Evolutionary conservation across 2,113 vertebrate genomes (phyloP).

Genomic region (Paedocypris sp.): DNA sequence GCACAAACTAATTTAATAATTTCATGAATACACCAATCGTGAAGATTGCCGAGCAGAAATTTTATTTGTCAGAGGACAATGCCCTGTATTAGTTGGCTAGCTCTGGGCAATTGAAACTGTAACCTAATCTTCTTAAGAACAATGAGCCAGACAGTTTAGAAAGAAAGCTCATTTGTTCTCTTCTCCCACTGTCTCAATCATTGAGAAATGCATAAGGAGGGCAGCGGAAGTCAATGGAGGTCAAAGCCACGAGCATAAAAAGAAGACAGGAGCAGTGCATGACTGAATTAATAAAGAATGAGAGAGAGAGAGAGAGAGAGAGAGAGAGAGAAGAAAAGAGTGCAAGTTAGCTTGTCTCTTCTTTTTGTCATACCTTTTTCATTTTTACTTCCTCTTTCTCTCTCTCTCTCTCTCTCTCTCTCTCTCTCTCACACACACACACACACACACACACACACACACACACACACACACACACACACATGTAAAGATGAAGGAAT

Average conservation of each 20-base stretch:
- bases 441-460: too few species aligned
- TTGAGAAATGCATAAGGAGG: constrained; percentile 15
- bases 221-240: constrained; percentile 6
- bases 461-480: too few species aligned
- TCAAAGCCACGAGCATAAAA: constrained; percentile 22
- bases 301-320: constrained; percentile 9
- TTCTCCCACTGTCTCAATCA: constrained; percentile 12
- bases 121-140: background rate
- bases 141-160: background rate
- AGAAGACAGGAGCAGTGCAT: background rate
- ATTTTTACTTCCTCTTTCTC: background rate
- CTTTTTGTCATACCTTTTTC: background rate
- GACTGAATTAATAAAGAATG: constrained; percentile 11
- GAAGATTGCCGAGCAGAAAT: background rate
- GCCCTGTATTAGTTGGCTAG: background rate
- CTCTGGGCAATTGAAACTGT: background rate
- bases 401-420: too few species aligned
- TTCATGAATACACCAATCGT: background rate
- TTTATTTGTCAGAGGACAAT: background rate
- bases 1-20: too few species aligned
- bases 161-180: constrained; percentile 17
- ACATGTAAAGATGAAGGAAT: constrained; percentile 13
- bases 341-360: background rate
- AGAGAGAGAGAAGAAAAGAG: background rate
- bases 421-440: too few species aligned